Percentiles rank a stretch among this genome's conserved stretches.
These are phyloP conservation scores for Philereme vetulata DNA, from an alignment of 2,888 invertebrate species.

Conservation along the genomic window DNA sequence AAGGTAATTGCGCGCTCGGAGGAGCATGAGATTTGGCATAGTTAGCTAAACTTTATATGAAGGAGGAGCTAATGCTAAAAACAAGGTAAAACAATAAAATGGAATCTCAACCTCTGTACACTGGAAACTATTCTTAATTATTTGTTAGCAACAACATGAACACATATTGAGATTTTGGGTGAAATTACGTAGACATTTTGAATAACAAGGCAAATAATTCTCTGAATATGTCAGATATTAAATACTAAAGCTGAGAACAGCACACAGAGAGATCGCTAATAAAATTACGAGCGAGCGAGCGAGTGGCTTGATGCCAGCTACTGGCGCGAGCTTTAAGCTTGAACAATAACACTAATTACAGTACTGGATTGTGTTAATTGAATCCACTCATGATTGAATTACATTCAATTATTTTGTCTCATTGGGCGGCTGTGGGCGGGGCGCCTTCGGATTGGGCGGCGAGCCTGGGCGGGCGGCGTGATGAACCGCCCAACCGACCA, in stretches of 20 bases:
- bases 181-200: slow-evolving; percentile 1
- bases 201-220: slow-evolving; percentile 7
- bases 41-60: too few relatives aligned
- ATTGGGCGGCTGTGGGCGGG: slow-evolving; percentile 67
- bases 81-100: too few relatives aligned
- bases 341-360: slow-evolving; percentile 70
- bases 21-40: too few relatives aligned
- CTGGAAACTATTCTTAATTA: too few relatives aligned
- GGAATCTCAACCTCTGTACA: too few relatives aligned
- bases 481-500: slow-evolving; percentile 63
- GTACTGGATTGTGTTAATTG: slow-evolving; percentile 61
- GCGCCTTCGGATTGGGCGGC: slow-evolving; percentile 63
- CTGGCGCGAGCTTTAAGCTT: slow-evolving; percentile 22
- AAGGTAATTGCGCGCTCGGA: too few relatives aligned
- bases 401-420: slow-evolving; percentile 68
- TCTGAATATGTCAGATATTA: too few relatives aligned
- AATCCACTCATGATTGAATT: slow-evolving; percentile 76
- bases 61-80: too few relatives aligned
- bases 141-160: too few relatives aligned
- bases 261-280: slow-evolving; percentile 17
- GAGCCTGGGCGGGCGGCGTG: slow-evolving; percentile 59
- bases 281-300: slow-evolving; percentile 14
- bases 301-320: slow-evolving; percentile 8
- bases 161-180: too few relatives aligned
- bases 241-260: slow-evolving; percentile 20